Evolutionary conservation across 1,140 invertebrate genomes (phyloP), one percentile per base, ranked within the genome.

Genomic region (Cherax destructor): DNA sequence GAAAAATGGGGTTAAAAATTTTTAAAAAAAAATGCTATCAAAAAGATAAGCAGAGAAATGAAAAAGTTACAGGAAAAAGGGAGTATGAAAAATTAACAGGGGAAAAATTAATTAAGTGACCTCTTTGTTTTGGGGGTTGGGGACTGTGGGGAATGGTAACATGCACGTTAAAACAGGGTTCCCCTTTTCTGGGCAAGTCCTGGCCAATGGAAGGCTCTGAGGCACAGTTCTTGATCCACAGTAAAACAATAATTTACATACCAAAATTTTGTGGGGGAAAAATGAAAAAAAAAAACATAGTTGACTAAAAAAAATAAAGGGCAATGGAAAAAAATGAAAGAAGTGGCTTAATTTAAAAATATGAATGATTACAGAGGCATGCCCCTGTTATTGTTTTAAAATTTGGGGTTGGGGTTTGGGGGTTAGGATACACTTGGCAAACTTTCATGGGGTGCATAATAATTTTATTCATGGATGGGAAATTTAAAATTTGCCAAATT

Each of bases 141-240:
- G 50, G 79, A 56, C 50, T 56, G 56, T 59, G 56, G 50, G 18
- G 79, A 56, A 50, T 56, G 79, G 79, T 80, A 41, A 80, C 56
- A 30, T 50, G 56, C 56, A 85, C 65, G 50, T 85, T 49, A 50
- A n/a, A 85, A 65, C 59, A 85, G 83, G 65, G 65, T 85, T 85
- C n/a, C 83, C 83, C 83, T 65, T 72, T 74, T 65, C 65, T 85
- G n/a, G 65, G 47, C 83, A 85, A 69, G 69, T 61, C 83, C 83
- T 72, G 83, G 83, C 16, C 83, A 85, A 65, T 85, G 83, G 83
- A 74, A 85, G 83, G 83, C 83, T 85, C 83, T 69, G 83, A 85
- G 83, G 83, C 83, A 85, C 83, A 85, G 83, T 52, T 83, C 83
- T 85, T 85, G 65, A 30, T 72, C 49, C 65, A 72, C 74, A 85